Percentiles rank a stretch among this genome's conserved stretches.
Conservation (phyloP, 2,113 vertebrate species). For the Pan paniscus region DNA sequence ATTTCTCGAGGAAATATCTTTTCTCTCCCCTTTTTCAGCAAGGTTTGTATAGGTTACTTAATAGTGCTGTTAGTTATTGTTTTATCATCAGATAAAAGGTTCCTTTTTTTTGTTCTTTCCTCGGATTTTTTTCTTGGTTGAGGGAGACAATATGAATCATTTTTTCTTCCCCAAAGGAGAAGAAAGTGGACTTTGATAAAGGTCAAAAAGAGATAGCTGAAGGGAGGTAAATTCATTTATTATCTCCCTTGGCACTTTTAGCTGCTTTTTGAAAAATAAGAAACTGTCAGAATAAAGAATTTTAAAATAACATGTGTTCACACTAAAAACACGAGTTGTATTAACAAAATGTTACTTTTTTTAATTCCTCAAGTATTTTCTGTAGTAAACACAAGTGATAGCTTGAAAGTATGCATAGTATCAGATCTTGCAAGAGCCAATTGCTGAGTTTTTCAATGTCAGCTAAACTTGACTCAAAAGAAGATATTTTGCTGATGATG, state of each 20-base stretch:
- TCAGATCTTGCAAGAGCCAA: not conserved
- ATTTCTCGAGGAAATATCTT: constrained; percentile 50
- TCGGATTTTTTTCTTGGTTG: constrained; percentile 2
- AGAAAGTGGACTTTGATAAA: constrained; percentile 68
- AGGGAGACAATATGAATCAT: constrained; percentile 42
- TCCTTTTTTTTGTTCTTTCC: constrained; percentile 61
- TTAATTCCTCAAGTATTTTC: not conserved
- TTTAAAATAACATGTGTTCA: constrained; percentile 68
- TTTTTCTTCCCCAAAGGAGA: constrained; percentile 31
- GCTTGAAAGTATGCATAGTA: not conserved
- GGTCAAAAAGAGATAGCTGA: constrained; percentile 57
- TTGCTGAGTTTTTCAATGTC: not conserved
- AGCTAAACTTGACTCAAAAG: not conserved
- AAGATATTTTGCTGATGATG: not conserved
- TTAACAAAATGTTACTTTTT: constrained; percentile 35
- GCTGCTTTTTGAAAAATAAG: constrained; percentile 64
- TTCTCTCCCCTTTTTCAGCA: too few relatives aligned
- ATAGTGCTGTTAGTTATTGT: constrained; percentile 66
- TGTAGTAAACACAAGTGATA: not conserved
- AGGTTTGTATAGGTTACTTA: constrained; percentile 58
- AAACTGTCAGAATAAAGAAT: constrained; percentile 54
- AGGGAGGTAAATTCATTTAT: constrained; percentile 44
- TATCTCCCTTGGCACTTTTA: constrained; percentile 33
- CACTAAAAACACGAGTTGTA: constrained; percentile 31
- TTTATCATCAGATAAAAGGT: constrained; percentile 51